Percentiles rank a stretch among this genome's conserved stretches.
Conservation (phyloP, 1,140 invertebrate genomes). For the Bradysia coprophila region DNA sequence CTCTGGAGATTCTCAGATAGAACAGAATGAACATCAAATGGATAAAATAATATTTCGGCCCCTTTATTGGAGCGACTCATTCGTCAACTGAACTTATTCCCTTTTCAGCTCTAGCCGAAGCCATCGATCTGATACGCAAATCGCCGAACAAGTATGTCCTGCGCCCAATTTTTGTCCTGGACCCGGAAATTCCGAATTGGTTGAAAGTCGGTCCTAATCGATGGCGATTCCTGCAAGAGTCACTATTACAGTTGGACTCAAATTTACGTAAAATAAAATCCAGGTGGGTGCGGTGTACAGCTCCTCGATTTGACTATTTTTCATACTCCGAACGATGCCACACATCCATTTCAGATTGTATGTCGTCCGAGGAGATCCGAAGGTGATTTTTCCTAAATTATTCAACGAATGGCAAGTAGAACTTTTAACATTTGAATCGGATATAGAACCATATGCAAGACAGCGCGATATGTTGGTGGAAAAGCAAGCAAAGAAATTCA, state of each 20-base stretch:
- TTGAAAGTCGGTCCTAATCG: conserved; percentile 43
- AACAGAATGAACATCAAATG: no score
- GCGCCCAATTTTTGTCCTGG: conserved; percentile 46
- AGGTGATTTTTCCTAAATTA: conserved; percentile 37
- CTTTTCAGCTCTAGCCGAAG: no score
- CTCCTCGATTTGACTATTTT: no score
- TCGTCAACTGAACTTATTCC: no score
- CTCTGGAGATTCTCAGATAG: no score
- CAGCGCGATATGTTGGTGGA: conserved; percentile 39
- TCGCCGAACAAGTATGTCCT: conserved; percentile 27
- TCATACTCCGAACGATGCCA: no score
- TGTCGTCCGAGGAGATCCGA: conserved; percentile 42
- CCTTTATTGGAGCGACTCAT: no score
- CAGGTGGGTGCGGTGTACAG: conserved; percentile 4
- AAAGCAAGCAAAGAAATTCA: conserved; percentile 31
- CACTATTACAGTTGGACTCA: conserved; percentile 42
- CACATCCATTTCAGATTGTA: conserved; percentile 28
- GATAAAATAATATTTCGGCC: no score
- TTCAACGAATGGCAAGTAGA: conserved; percentile 50
- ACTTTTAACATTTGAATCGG: conserved; percentile 43
- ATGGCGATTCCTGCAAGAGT: conserved; percentile 47
- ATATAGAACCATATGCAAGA: conserved; percentile 49
- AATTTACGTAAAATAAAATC: conserved; percentile 31
- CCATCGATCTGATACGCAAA: conserved; percentile 28
- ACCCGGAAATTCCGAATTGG: conserved; percentile 40